phyloP scores from a whole-genome alignment of 2,113 vertebrate species.

The Lepisosteus osseus region DNA sequence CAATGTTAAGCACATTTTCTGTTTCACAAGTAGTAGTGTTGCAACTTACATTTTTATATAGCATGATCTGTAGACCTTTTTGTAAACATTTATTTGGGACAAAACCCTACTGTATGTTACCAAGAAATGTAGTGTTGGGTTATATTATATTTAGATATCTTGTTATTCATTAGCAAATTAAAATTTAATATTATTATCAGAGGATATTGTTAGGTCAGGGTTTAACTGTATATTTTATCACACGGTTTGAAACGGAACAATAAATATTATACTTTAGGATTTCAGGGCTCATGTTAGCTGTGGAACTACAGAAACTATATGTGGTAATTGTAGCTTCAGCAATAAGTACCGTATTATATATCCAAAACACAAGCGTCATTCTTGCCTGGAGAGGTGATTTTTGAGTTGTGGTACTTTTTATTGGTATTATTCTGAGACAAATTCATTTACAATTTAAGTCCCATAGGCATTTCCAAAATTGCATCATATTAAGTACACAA shows the following conservation, averaged over 20 bases:
- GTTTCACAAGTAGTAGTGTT: too few species aligned
- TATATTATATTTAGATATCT: background rate
- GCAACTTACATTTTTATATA: too few species aligned
- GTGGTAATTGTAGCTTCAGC: slow-evolving; percentile 73
- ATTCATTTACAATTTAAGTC: background rate
- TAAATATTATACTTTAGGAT: slow-evolving; percentile 54
- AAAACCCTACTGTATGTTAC: too few species aligned
- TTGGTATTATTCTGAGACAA: background rate
- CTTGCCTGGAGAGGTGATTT: background rate
- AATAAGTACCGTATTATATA: slow-evolving; percentile 73
- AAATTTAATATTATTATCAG: background rate
- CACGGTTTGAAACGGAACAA: slow-evolving; percentile 69
- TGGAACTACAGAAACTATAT: slow-evolving; percentile 74
- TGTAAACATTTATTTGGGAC: too few species aligned
- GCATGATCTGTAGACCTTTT: too few species aligned
- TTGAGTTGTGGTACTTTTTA: background rate
- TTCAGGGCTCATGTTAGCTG: slow-evolving; percentile 68
- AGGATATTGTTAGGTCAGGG: background rate
- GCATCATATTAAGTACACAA: background rate
- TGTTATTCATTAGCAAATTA: slow-evolving; percentile 6
- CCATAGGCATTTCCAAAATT: background rate
- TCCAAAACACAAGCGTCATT: slow-evolving; percentile 55
- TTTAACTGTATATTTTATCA: slow-evolving; percentile 37
- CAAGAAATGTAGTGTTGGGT: too few species aligned
- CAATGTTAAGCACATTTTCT: too few species aligned